phyloP scores from a whole-genome alignment of 2,797 vertebrate species.

The Sitta carolinensis region DNA sequence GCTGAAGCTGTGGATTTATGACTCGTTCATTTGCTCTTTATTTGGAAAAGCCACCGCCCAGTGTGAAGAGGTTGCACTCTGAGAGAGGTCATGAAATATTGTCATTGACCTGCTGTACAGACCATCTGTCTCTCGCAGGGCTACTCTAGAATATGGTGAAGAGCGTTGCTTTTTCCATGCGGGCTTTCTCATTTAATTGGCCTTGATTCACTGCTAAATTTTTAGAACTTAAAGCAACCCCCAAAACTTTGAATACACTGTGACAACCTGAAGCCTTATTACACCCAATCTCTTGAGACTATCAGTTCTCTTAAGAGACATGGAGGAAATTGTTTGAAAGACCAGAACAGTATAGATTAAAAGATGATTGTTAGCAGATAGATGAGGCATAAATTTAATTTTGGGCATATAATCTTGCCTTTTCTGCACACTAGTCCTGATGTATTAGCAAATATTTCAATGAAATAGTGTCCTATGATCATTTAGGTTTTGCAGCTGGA shows the following conservation, averaged over 20 bases:
- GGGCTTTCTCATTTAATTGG: neutral
- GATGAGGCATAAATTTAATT: conserved; percentile 1
- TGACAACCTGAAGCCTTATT: neutral
- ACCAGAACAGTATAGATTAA: neutral
- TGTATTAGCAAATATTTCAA: neutral
- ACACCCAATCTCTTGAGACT: neutral
- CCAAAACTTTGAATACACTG: neutral
- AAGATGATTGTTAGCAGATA: conserved; percentile 18
- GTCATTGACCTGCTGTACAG: conserved; percentile 34
- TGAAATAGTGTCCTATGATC: neutral
- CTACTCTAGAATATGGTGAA: neutral
- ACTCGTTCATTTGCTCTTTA: neutral
- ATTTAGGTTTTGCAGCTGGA: conserved; percentile 37
- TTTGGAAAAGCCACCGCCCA: conserved; percentile 15
- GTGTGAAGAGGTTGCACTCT: conserved; percentile 19
- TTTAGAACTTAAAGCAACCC: neutral
- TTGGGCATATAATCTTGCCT: neutral
- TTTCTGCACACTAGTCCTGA: neutral
- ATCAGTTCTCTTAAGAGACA: neutral
- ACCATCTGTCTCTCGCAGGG: conserved; percentile 47
- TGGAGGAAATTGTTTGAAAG: neutral
- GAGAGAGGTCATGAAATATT: conserved; percentile 45
- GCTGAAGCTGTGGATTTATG: neutral
- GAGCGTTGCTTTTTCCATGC: neutral
- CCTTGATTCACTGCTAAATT: neutral